Evolutionary conservation across 2,797 vertebrate genomes (phyloP), one percentile per base, ranked within the genome.

Genomic region (Xiphophorus birchmanni): DNA sequence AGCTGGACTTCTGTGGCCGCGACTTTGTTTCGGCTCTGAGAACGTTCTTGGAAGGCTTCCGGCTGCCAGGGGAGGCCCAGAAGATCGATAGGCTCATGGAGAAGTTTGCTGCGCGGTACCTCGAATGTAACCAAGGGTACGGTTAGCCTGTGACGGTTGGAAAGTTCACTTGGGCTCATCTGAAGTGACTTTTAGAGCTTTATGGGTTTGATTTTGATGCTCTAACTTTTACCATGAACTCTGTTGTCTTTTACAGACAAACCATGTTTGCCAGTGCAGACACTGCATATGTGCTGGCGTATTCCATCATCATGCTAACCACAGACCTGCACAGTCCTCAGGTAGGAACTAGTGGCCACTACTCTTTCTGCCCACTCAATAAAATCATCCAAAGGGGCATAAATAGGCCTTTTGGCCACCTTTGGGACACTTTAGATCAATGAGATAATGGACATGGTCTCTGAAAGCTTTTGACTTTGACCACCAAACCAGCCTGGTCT

Each of bases 261-360:
- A 99, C 98, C 17, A 96, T 98, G 87, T 99, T 99, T 94, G 98
- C 98, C 82, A 99, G 98, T 83, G 99, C 99, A 77, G 99, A 99
- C 93, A 99, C 99, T 2, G 99, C 99, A 0, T 99, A 99, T 81
- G 99, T 99, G 90, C 97, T 99, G 74, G 99, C 99, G 69, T 99
- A 99, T 93, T 99, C 99, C n/a, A 99, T 99, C 95, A 99, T 99
- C 82, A 99, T 99, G 99, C 87, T 99, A 95, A 99, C 98, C 74
- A 99, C 98, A 89, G 98, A 99, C 92, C 98, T 99, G 89, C 98
- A 99, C 89, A 99, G 99, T 94, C 98, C 98, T 77, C 98, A 99
- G 97, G 99, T 99, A 95, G 82, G 95, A 90, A 2, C 37, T 7
- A 2, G 23, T 9, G 12, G 5, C 42, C 32, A 4, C 29, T 37